These are phyloP conservation scores for Bovichtus diacanthus DNA, from an alignment of 2,797 vertebrate species.

Conservation along the genomic window DNA sequence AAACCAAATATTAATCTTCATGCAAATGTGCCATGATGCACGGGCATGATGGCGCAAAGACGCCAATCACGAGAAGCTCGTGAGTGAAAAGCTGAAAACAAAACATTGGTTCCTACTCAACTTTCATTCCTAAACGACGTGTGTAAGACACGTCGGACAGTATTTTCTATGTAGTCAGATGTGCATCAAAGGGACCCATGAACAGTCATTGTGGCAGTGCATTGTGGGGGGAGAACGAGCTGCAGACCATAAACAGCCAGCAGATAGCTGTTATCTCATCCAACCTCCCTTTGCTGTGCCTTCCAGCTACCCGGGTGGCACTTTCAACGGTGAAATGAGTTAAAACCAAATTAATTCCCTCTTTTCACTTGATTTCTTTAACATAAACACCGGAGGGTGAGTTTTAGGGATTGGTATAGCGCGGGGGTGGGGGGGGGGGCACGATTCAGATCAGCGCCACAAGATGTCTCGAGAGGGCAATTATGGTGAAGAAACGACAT, in stretches of 20 bases:
- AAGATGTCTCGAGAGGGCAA: constrained; percentile 41
- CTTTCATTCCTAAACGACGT: neutral
- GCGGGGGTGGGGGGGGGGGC: neutral
- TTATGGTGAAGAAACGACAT: neutral
- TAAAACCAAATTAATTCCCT: constrained; percentile 87
- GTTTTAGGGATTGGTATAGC: constrained; percentile 16
- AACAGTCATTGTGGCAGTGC: constrained; percentile 24
- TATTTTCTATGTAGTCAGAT: neutral
- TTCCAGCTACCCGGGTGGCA: constrained; percentile 84
- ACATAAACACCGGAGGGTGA: constrained; percentile 42
- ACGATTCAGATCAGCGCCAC: constrained; percentile 24
- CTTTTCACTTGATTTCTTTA: constrained; percentile 75
- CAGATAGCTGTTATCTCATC: constrained; percentile 83
- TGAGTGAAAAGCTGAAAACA: neutral
- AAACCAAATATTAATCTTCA: neutral
- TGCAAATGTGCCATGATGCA: neutral
- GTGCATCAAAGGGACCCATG: constrained; percentile 23
- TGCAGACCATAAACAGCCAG: constrained; percentile 80
- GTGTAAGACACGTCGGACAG: neutral
- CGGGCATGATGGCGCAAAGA: no score
- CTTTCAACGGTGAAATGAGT: constrained; percentile 88
- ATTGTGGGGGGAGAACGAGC: constrained; percentile 30
- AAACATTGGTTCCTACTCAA: neutral
- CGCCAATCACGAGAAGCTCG: neutral
- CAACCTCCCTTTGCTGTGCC: constrained; percentile 82